Evolutionary conservation across 2,888 invertebrate species (phyloP).

Genomic region (Phlogophora meticulosa): DNA sequence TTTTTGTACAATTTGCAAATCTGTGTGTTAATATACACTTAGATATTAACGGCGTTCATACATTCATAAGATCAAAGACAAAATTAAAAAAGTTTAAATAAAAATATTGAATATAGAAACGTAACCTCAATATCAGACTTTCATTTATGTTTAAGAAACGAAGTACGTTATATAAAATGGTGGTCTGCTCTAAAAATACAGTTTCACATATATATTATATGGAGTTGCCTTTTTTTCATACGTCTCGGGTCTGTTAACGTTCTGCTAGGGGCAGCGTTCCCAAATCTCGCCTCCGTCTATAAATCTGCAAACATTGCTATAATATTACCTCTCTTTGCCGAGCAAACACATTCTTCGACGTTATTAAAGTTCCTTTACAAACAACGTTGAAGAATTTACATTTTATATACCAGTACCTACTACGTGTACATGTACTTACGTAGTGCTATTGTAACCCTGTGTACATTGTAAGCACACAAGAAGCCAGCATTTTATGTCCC

Average conservation of each 20-base stretch:
- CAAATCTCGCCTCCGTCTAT: constrained; percentile 21
- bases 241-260: constrained; percentile 26
- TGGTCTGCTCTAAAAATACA: constrained; percentile 7
- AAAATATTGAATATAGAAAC: background rate
- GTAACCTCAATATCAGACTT: background rate
- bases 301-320: constrained; percentile 40
- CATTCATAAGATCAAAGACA: too few species aligned
- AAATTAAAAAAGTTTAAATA: background rate
- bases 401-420: constrained; percentile 22
- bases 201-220: background rate
- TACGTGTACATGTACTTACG: constrained; percentile 14
- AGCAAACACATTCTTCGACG: constrained; percentile 37
- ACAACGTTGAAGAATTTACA: constrained; percentile 44
- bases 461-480: constrained; percentile 30
- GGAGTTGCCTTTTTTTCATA: constrained; percentile 1
- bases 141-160: background rate
- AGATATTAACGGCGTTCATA: too few species aligned
- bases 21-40: too few species aligned
- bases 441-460: constrained; percentile 25
- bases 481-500: constrained; percentile 35
- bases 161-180: background rate
- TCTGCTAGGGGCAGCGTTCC: constrained; percentile 23
- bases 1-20: too few species aligned
- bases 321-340: constrained; percentile 4
- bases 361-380: constrained; percentile 56